Evolutionary conservation across 2,113 vertebrate species (phyloP).

Genomic region (Morone saxatilis): DNA sequence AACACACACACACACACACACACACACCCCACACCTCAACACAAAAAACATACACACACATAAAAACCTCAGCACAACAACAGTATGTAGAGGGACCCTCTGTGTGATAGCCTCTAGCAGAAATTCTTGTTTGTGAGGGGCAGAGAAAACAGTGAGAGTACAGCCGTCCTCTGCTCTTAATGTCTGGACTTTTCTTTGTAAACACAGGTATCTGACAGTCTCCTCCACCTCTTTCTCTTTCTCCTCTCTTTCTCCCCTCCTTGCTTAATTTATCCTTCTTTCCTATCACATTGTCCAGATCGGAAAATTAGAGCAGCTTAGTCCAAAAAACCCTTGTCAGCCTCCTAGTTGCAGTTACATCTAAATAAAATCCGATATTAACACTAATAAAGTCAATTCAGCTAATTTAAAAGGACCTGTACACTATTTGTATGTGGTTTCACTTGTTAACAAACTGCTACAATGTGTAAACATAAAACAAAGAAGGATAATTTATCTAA

Average conservation of each 20-base stretch:
- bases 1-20: constrained; percentile 8
- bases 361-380: constrained; percentile 25
- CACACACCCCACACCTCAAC: background rate
- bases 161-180: constrained; percentile 31
- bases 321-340: background rate
- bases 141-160: constrained; percentile 61
- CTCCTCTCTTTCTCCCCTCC: background rate
- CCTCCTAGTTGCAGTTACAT: background rate
- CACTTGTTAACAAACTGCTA: background rate
- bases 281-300: background rate
- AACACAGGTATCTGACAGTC: constrained; percentile 46
- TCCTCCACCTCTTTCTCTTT: background rate
- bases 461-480: background rate
- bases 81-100: constrained; percentile 50
- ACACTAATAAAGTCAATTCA: background rate
- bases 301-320: background rate
- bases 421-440: background rate
- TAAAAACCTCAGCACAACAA: constrained; percentile 47
- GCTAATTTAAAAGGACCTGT: background rate
- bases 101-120: constrained; percentile 66
- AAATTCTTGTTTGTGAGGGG: constrained; percentile 64
- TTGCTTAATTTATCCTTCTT: background rate
- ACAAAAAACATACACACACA: constrained; percentile 30
- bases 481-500: background rate
- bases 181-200: constrained; percentile 48